These are phyloP conservation scores for Leiothrix lutea DNA, from an alignment of 2,113 vertebrate species.

Conservation along the genomic window DNA sequence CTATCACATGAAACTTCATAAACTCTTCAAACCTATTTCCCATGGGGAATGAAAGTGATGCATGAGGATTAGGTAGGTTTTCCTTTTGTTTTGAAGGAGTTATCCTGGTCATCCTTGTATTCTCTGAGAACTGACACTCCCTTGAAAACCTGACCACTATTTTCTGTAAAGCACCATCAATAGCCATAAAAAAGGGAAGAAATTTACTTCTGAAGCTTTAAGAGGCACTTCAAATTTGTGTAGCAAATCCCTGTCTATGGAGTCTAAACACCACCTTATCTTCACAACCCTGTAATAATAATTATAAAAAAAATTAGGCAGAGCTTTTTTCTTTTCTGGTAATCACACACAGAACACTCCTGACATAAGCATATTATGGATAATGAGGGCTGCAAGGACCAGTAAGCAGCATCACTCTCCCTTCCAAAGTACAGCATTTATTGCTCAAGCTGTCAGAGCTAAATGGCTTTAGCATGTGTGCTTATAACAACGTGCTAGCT, in stretches of 20 bases:
- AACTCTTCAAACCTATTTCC: neutral
- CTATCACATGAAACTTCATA: neutral
- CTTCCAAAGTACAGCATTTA: neutral
- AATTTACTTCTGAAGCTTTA: neutral
- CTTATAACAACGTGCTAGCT: neutral
- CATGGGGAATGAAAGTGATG: neutral
- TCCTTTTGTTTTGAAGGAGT: neutral
- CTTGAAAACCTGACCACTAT: neutral
- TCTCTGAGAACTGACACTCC: neutral
- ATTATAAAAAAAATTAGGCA: neutral
- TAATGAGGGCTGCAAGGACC: neutral
- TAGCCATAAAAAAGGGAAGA: neutral
- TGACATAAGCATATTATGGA: neutral
- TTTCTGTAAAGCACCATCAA: neutral
- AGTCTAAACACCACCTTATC: neutral
- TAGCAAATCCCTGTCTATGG: neutral
- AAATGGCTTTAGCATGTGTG: neutral
- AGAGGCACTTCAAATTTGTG: neutral
- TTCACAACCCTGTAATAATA: neutral
- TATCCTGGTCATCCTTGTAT: neutral
- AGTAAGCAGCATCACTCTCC: neutral
- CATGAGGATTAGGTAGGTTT: neutral
- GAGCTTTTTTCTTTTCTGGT: neutral
- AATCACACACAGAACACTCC: neutral
- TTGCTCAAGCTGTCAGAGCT: neutral